phyloP scores from a whole-genome alignment of 2,797 vertebrate species.

The Furcifer pardalis region DNA sequence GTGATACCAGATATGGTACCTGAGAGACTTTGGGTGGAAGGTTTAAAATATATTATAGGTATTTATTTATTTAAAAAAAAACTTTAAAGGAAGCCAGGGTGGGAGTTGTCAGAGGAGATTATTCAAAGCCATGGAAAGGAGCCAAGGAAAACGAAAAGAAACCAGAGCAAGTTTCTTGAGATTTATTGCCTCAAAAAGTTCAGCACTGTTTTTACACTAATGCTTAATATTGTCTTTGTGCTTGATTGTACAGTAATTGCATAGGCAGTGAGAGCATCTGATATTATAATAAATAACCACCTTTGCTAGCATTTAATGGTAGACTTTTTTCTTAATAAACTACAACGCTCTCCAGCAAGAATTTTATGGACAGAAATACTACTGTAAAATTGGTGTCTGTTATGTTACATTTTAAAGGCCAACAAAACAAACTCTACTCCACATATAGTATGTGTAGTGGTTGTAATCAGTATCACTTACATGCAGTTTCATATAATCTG shows the following conservation, averaged over 20 bases:
- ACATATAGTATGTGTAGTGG: too few relatives aligned
- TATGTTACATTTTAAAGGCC: too few relatives aligned
- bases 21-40: background rate
- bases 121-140: conserved; percentile 24
- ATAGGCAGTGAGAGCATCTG: conserved; percentile 8
- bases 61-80: too few relatives aligned
- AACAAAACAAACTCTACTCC: too few relatives aligned
- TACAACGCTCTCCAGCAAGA: conserved; percentile 2
- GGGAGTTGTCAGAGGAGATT: conserved; percentile 32
- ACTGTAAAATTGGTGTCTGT: conserved; percentile 18
- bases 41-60: conserved; percentile 18
- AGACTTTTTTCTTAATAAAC: conserved; percentile 1
- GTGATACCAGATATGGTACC: background rate
- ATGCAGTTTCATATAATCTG: too few relatives aligned
- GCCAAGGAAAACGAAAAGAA: conserved; percentile 33
- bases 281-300: conserved; percentile 17
- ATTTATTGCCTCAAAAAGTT: conserved; percentile 33
- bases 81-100: conserved; percentile 12
- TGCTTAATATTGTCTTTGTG: conserved; percentile 26
- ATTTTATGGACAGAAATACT: conserved; percentile 7
- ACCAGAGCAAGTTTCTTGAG: conserved; percentile 21
- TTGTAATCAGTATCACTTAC: too few relatives aligned
- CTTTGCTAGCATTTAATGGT: background rate
- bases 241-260: conserved; percentile 35
- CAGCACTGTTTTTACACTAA: conserved; percentile 11